Evolutionary conservation across 2,113 vertebrate genomes (phyloP), one percentile per base, ranked within the genome.

Genomic region (Sciurus niger): DNA sequence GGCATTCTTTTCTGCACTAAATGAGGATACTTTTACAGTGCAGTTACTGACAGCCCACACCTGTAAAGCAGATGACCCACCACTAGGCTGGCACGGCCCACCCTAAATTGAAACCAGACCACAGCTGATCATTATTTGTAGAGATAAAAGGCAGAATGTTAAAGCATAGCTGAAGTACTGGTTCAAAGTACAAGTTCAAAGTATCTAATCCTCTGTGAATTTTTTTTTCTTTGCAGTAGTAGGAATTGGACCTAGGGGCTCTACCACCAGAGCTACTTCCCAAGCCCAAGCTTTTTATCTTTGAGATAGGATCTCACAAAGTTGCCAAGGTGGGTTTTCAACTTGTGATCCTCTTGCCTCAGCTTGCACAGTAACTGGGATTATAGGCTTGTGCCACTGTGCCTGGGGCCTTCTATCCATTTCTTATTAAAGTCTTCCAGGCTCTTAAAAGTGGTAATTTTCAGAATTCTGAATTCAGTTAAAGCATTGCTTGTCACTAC

Each of bases 351-450:
- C 58, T 60, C 22, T 18, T 60, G 58, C 58, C 20, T 60, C 58
- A 60, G 58, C 58, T 24, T 60, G 7, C 58, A 60, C 4, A 60
- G 20, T 60, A 60, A 60, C 58, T 24, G 58, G 58, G 58, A 60
- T 24, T 25, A 8, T 24, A 60, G 58, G 22, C 58, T 0, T 60
- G 8, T 6, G 5, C 22, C 58, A 60, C 58, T 24, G 22, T 60
- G 58, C 58, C 58, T 60, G 58, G 58, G 37, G 37, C 58, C 58
- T 24, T 25, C 58, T 60, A 9, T 60, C 11, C 7, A 8, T 40
- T 85, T 90, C 91, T 95, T 89, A 77, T 94, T 86, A 77, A 92
- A 92, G 40, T 53, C 46, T 48, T 89, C 58, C 18, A 84, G 55
- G 70, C 48, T 90, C 60, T 84, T 74, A 90, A 78, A 87, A 79